phyloP scores from a whole-genome alignment of 2,797 vertebrate species.

The Notolabrus celidotus region DNA sequence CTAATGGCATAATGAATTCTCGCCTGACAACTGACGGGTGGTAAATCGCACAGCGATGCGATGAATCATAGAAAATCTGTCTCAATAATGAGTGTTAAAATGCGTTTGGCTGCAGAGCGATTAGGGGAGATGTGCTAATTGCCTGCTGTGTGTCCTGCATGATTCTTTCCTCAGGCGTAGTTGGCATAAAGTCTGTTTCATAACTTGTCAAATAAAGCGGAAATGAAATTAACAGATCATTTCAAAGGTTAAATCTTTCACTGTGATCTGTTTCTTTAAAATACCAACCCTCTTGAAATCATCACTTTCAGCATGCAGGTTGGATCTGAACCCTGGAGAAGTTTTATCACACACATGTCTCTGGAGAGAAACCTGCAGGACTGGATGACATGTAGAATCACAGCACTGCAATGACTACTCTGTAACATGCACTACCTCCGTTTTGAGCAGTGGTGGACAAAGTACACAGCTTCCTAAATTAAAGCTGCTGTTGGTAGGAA shows the following conservation, averaged over 20 bases:
- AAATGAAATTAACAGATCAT: slow-evolving; percentile 18
- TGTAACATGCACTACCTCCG: too few relatives aligned
- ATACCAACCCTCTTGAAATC: not conserved
- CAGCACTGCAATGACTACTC: too few relatives aligned
- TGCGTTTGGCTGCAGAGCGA: slow-evolving; percentile 28
- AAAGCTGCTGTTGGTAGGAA: too few relatives aligned
- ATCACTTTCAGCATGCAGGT: not conserved
- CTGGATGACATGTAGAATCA: too few relatives aligned
- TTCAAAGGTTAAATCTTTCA: not conserved
- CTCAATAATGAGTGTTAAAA: slow-evolving; percentile 55
- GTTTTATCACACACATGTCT: not conserved
- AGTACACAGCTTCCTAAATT: too few relatives aligned
- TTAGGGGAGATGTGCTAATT: slow-evolving; percentile 66
- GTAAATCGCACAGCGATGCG: slow-evolving; percentile 45
- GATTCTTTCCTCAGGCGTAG: slow-evolving; percentile 29
- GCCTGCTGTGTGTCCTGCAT: slow-evolving; percentile 61
- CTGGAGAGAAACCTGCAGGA: not conserved
- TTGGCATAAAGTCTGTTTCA: slow-evolving; percentile 46
- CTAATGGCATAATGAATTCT: slow-evolving; percentile 61
- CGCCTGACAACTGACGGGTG: slow-evolving; percentile 53
- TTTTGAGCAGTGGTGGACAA: too few relatives aligned
- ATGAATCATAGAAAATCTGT: slow-evolving; percentile 70
- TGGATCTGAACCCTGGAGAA: not conserved
- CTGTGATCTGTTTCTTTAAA: not conserved
- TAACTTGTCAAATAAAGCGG: slow-evolving; percentile 4